Evolutionary conservation across 2,113 vertebrate genomes (phyloP), one percentile per base, ranked within the genome.

Genomic region (Odobenus rosmarus): DNA sequence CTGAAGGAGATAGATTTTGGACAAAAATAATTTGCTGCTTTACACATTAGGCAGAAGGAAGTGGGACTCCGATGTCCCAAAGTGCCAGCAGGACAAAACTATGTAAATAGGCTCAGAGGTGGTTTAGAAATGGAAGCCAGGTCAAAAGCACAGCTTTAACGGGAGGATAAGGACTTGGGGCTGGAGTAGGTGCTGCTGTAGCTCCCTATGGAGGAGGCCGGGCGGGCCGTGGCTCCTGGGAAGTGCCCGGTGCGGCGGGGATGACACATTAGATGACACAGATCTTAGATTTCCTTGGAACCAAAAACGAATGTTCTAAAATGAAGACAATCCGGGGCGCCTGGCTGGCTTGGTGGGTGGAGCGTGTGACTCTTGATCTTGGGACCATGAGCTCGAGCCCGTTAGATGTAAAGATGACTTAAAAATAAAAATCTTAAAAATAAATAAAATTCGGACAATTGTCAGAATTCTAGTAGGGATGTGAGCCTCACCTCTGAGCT

Each of bases 251-350:
- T 16, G 18, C n/a, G 1, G 3, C 1, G n/a, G 33, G 21, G 26
- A 51, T 2, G 9, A 23, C 49, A 15, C 0, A 7, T 31, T 61
- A 67, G 46, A n/a, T 6, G 31, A 64, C 6, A 14, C 0, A 9
- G 28, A 91, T 26, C n/a, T 39, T 49, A 33, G 71, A 77, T n/a
- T 24, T 61, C 39, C 33, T 42, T 19, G 6, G 4, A 28, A 76
- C 49, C 39, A 12, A n/a, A 57, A 42, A 62, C 26, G 6, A 57
- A 39, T 64, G 21, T 59, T 88, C 55, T 76, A 36, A 71, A 61
- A 33, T 28, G 31, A 84, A 46, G 74, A 49, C 42, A 76, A 31
- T 76, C 74, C 4, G 4, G 74, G 42, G 74, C 23, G 2, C 14
- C 26, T 76, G 72, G 26, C 42, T 31, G 26, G 42, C 74, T 49